Base-by-base conservation (phyloP, 2,888 invertebrate species). In the Alentia gelatinosa region DNA sequence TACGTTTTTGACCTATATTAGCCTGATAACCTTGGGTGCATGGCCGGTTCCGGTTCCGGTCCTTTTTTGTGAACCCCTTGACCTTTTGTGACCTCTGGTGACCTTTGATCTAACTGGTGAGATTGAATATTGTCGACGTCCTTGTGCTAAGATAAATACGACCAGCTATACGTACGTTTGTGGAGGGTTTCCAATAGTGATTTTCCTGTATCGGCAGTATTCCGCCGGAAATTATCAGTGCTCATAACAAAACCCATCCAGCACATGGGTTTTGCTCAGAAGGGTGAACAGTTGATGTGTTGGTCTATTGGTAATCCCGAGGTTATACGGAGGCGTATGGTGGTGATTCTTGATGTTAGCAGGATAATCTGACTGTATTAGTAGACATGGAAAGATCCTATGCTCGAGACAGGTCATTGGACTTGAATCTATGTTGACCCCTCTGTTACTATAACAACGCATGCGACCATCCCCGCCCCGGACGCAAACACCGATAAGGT, bases 31-130 rank as follows among this genome's bases (percentile, higher is more conserved):
- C 86, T 86, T 86, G 86, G 86, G 47, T 86, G 50, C 47, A 33
- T 86, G 86, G 42, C 86, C 42, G 86, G 86, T 86, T 86, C 86
- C 86, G 86, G 86, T 86, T 86, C 86, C 86, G 86, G 86, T 42
- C 79, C n/a, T n/a, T 37, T 42, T 86, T 86, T 86, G 86, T 86
- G 30, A 83, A n/a, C 39, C 86, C 83, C 37, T 42, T 39, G 79
- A 79, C 35, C 37, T 79, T 33, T 79, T 86, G 86, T 86, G 33
- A 86, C 47, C 86, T 86, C 30, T 79, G 79, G 79, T 79, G 79
- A 79, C 37, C 79, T 79, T 37, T 79, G 19, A 79, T 37, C 79
- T 79, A 37, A 79, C n/a, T 79, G 79, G 79, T 79, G 50, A 42
- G 47, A 47, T 30, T 86, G 26, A 50, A 50, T 86, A 86, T 86